Evolutionary conservation across 2,113 vertebrate genomes (phyloP), one percentile per base, ranked within the genome.

Genomic region (Empidonax alnorum): DNA sequence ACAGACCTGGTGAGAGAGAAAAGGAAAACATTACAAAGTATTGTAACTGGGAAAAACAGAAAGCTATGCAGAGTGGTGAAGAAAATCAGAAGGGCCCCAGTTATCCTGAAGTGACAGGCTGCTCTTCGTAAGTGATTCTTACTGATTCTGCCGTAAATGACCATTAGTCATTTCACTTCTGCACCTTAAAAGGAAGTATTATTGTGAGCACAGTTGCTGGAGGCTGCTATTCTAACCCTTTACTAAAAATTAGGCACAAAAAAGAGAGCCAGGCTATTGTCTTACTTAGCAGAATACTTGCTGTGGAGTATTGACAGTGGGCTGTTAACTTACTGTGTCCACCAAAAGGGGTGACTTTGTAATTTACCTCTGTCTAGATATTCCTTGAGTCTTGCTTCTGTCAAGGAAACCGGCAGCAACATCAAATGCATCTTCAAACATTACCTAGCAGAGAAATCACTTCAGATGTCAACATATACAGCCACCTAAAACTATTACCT

Each of bases 341-440:
- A 63, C 50, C 63, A 89, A 82, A 89, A 39, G 8, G 31, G 30
- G 10, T 10, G 9, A 53, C 27, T 77, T 59, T 75, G 65, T 78
- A 37, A 55, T 92, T 97, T 97, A 98, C 98, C 98, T 97, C 65
- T 94, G 71, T 67, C 84, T 96, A 52, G 94, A 94, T 10, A 49
- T 56, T 58, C 87, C 91, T 35, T 82, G 97, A 82, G 37, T 66
- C 84, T 97, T 89, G 14, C 19, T 96, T 90, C 95, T 89, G 37
- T 97, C 97, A 84, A 98, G 92, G 71, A 98, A 98, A 67, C 65
- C 94, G 59, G 97, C 92, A 78, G 98, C 97, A 92, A 98, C 95
- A 74, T 98, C 97, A 61, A 98, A 98, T 0, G 98, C 98, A 92
- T 98, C 98, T 98, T 99, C 98, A 91, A 98, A 98, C 74, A 98